Evolutionary conservation across 2,888 invertebrate species (phyloP), one percentile per base, ranked within the genome.

Genomic region (Rhaphigaster nebulosa): DNA sequence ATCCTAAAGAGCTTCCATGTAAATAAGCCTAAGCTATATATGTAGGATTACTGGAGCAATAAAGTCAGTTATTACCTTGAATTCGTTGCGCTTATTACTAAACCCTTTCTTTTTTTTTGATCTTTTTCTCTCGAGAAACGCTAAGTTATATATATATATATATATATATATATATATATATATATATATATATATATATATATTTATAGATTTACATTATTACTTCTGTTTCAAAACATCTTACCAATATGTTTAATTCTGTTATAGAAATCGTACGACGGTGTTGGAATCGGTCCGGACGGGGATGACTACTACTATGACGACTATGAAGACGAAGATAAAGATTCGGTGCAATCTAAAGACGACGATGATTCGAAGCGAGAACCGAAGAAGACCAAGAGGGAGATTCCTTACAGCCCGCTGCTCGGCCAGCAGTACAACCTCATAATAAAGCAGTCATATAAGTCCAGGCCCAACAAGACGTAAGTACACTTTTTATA

Each of bases 281-380:
- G 15, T 20, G 45, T 38, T 5, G 84, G 60, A 41, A 34, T 29
- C 56, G 56, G 56, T 0, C 41, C 20, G 8, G 56, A 54, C 15
- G 56, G 41, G 1, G 88, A 88, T n/a, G 88, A 88, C 18, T 88
- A 88, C 88, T 88, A 88, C 8, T 88, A 88, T 45, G 88, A 88
- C 60, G 87, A 87, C 13, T 88, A 88, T 45, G 88, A 88, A 26
- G 88, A 88, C 23, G 88, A 88, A 15, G 88, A 88, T 10, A 34
- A 50, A 15, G 87, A 56, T 54, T 34, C 54, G 18, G 34, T 6
- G 12, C 54, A 54, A 15, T 34, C 56, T 15, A 88, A 88, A 65
- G 65, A 65, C 15, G 60, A 56, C 13, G 60, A 88, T 0, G 56
- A 41, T n/a, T n/a, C n/a, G 12, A 88, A 45, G 88, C 34, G 56